Evolutionary conservation across 2,888 invertebrate species (phyloP).

Genomic region (Xylocampa areola): DNA sequence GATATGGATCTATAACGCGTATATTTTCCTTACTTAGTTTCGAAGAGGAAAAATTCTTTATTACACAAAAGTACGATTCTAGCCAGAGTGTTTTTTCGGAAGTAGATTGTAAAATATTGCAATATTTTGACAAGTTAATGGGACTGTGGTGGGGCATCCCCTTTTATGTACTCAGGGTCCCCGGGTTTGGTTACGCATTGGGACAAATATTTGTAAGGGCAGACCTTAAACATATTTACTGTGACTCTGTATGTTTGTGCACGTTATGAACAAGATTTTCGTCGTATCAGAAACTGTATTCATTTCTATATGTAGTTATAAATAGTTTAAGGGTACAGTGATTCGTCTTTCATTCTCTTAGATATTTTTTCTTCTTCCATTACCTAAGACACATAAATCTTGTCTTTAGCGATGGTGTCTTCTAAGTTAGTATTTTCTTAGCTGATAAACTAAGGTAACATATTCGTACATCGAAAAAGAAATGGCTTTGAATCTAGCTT

Average conservation of each 20-base stretch:
- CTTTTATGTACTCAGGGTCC: constrained; percentile 22
- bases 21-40: constrained; percentile 49
- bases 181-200: constrained; percentile 24
- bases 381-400: too few relatives aligned
- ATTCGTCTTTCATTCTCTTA: too few relatives aligned
- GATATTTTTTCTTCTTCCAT: too few relatives aligned
- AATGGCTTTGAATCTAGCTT: constrained; percentile 8
- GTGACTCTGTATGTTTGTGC: constrained; percentile 26
- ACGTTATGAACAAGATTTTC: constrained; percentile 16
- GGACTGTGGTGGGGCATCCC: constrained; percentile 1
- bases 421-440: too few relatives aligned
- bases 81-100: constrained; percentile 17
- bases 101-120: constrained; percentile 41
- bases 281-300: not conserved
- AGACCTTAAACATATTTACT: constrained; percentile 41
- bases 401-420: too few relatives aligned
- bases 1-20: constrained; percentile 44
- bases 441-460: too few relatives aligned
- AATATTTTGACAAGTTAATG: constrained; percentile 46
- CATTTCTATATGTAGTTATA: not conserved
- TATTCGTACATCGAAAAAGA: constrained; percentile 7
- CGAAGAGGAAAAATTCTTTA: constrained; percentile 33
- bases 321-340: not conserved
- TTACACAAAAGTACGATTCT: constrained; percentile 18
- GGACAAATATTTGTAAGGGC: constrained; percentile 45